Evolutionary conservation across 2,113 vertebrate genomes (phyloP), one percentile per base, ranked within the genome.

Genomic region (Lepus americanus): DNA sequence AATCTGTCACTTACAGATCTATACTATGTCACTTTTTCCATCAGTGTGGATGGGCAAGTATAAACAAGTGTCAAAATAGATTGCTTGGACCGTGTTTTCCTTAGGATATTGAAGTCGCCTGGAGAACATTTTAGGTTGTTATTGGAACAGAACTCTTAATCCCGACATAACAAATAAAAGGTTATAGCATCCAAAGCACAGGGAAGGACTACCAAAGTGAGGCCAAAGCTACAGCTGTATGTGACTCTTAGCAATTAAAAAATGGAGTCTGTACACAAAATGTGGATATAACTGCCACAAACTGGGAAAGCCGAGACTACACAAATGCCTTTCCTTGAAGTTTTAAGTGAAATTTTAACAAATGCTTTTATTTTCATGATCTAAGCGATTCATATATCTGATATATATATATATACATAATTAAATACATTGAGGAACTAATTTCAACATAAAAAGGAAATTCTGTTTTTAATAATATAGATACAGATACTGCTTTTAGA

Each of bases 71-170:
- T 87, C 79, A 87, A 90, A 92, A 94, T 19, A 6, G 64, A 12
- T 80, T 70, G 25, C 72, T 44, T 55, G 19, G 87, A 39, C 77
- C 1, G 0, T 36, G 0, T 39, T 80, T 77, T 90, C 91, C 73
- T 90, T 63, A 0, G 92, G 69, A 49, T 31, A 70, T 83, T 13
- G 11, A 85, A 33, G 95, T 85, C 97, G 94, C 92, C 96, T 76
- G n/a, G 97, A 97, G 87, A 96, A 85, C 64, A 44, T 1, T 95
- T 22, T 1, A 51, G 92, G 89, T 94, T 84, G 81, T 89, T 92
- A 5, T 2, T 13, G 61, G 17, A 84, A 77, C 19, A 74, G 1
- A 33, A 39, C 23, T 79, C 67, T 89, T 95, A 87, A 84, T 44
- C 8, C 78, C 51, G 92, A 72, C 70, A 59, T 22, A 90, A 51